These are phyloP conservation scores for Dasyprocta punctata DNA, from an alignment of 2,113 vertebrate species.

Conservation along the genomic window DNA sequence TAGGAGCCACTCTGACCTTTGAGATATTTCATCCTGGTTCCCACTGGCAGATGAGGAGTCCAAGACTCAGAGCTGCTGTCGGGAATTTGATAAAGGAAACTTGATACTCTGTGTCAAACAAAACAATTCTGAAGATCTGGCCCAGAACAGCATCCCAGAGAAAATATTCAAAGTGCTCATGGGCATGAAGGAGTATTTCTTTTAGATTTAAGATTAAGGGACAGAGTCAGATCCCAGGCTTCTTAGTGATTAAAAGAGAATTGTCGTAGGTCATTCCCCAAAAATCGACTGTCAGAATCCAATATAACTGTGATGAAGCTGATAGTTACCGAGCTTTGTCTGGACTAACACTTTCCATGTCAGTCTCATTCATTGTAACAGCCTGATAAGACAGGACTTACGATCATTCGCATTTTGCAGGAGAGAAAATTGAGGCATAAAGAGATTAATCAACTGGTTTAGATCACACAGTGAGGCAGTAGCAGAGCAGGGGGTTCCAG, in stretches of 20 bases:
- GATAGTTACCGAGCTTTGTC: neutral
- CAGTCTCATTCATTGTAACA: neutral
- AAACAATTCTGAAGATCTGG: neutral
- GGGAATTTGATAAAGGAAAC: neutral
- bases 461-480: neutral
- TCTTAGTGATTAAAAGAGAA: neutral
- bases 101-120: neutral
- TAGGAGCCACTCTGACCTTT: neutral
- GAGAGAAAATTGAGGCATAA: neutral
- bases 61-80: neutral
- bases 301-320: neutral
- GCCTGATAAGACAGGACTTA: neutral
- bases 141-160: neutral
- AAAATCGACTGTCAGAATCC: neutral
- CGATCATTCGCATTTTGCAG: neutral
- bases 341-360: neutral
- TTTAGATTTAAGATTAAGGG: neutral
- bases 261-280: neutral
- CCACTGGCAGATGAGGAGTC: neutral
- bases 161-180: no score
- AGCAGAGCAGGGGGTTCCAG: neutral
- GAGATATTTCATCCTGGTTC: neutral
- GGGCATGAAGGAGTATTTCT: neutral
- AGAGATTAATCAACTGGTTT: neutral
- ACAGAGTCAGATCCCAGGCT: neutral